phyloP scores from a whole-genome alignment of 2,113 vertebrate genomes.

The Dissostichus mawsoni region DNA sequence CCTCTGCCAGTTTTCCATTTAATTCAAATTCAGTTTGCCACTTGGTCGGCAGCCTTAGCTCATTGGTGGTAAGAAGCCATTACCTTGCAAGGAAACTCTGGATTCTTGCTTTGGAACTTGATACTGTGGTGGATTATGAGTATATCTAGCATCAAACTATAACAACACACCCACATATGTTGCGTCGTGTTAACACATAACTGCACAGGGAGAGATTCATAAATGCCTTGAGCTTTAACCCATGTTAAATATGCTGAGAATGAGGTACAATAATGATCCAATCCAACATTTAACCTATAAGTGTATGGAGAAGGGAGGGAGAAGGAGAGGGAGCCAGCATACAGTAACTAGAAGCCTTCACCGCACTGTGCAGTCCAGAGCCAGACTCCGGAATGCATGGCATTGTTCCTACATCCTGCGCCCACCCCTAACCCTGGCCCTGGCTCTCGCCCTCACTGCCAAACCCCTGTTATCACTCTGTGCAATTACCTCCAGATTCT shows the following conservation, averaged over 20 bases:
- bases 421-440: slow-evolving; percentile 72
- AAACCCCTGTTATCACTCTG: slow-evolving; percentile 79
- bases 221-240: slow-evolving; percentile 14
- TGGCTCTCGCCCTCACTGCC: slow-evolving; percentile 68
- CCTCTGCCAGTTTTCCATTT: slow-evolving; percentile 70
- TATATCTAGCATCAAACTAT: slow-evolving; percentile 58
- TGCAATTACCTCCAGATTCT: slow-evolving; percentile 80
- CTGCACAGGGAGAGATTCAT: not conserved
- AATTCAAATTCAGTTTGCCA: slow-evolving; percentile 65
- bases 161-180: slow-evolving; percentile 38
- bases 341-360: slow-evolving; percentile 65
- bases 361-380: slow-evolving; percentile 65
- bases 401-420: slow-evolving; percentile 83
- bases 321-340: slow-evolving; percentile 34
- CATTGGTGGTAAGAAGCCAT: slow-evolving; percentile 62
- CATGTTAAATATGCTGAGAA: slow-evolving; percentile 43
- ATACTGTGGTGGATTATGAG: slow-evolving; percentile 61
- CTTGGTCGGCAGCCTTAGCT: slow-evolving; percentile 60
- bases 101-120: slow-evolving; percentile 73
- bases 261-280: slow-evolving; percentile 31
- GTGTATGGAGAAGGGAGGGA: slow-evolving; percentile 13
- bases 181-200: slow-evolving; percentile 33
- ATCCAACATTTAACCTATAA: slow-evolving; percentile 43
- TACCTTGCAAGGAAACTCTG: slow-evolving; percentile 66
- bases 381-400: slow-evolving; percentile 81